Evolutionary conservation across 2,797 vertebrate species (phyloP).

Genomic region (Pitangus sulphuratus): DNA sequence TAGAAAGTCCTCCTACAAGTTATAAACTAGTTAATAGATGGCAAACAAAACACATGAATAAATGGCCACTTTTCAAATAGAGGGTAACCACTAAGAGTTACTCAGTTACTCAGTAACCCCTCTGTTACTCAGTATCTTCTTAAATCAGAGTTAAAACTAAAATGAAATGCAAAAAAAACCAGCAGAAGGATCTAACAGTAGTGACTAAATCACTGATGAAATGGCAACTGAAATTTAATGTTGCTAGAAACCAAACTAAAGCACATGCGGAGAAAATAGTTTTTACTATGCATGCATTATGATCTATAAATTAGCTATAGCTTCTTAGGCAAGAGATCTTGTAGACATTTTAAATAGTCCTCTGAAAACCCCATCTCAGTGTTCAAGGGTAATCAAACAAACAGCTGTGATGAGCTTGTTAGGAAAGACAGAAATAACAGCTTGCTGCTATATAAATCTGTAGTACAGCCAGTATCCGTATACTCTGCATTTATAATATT

Average conservation of each 20-base stretch:
- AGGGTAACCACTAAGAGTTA: background rate
- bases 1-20: background rate
- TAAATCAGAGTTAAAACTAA: background rate
- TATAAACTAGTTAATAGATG: background rate
- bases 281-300: background rate
- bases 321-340: background rate
- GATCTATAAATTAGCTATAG: background rate
- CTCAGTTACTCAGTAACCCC: background rate
- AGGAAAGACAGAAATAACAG: slow-evolving; percentile 30
- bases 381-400: slow-evolving; percentile 41
- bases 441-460: background rate
- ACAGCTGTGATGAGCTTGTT: slow-evolving; percentile 19
- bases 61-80: background rate
- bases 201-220: background rate
- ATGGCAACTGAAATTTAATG: background rate
- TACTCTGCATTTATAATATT: background rate
- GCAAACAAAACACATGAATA: background rate
- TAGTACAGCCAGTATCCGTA: background rate
- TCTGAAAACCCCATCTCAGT: slow-evolving; percentile 1
- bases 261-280: background rate
- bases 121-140: background rate
- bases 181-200: background rate
- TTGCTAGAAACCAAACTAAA: background rate
- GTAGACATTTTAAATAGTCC: background rate
- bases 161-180: background rate